Conservation (phyloP, 2,797 vertebrate genomes). For the Passerculus sandwichensis region DNA sequence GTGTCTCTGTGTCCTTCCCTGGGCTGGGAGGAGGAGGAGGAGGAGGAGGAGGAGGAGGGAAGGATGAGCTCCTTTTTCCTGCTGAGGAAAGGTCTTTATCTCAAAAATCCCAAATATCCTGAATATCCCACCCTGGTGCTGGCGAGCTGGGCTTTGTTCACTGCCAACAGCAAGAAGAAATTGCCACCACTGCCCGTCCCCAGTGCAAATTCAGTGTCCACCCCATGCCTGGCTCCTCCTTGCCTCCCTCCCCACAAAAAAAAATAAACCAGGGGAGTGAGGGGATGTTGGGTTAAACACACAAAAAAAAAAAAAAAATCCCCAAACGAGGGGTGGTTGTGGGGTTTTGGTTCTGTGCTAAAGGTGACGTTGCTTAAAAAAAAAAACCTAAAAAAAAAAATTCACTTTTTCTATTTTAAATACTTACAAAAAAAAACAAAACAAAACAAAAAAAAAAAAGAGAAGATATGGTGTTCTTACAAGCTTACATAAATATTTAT, state of each 20-base stretch:
- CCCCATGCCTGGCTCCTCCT: background rate
- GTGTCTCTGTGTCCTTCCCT: background rate
- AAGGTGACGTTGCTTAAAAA: slow-evolving; percentile 25
- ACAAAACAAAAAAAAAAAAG: background rate
- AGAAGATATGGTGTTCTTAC: slow-evolving; percentile 20
- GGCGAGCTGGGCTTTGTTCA: slow-evolving; percentile 29
- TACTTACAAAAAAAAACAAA: background rate
- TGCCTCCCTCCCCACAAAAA: background rate
- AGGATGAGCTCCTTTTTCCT: background rate
- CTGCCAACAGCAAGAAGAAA: slow-evolving; percentile 46
- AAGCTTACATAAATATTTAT: slow-evolving; percentile 64
- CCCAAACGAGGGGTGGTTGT: background rate
- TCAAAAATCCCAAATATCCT: background rate
- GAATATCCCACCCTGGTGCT: background rate
- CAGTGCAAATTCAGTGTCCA: background rate
- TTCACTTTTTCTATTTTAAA: slow-evolving; percentile 66
- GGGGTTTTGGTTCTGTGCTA: slow-evolving; percentile 36
- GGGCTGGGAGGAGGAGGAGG: background rate
- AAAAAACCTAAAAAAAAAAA: background rate
- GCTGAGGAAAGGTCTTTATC: background rate
- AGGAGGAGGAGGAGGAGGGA: background rate
- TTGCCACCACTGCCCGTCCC: slow-evolving; percentile 50
- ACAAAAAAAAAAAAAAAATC: too few relatives aligned
- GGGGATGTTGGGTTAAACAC: background rate
- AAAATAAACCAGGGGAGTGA: background rate